Evolutionary conservation across 2,797 vertebrate species (phyloP).

Genomic region (Cygnus olor): DNA sequence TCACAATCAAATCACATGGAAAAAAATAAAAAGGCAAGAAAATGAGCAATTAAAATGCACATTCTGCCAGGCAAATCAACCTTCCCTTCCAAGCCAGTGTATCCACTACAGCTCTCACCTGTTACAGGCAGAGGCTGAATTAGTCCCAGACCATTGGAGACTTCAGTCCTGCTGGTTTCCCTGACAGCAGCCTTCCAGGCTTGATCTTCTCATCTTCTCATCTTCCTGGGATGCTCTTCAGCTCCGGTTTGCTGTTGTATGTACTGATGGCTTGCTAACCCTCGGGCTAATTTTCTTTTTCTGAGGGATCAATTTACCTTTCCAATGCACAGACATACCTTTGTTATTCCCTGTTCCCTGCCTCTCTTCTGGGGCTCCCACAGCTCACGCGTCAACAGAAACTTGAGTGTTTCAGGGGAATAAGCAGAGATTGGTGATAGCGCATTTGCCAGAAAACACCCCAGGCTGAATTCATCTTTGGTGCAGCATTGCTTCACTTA

Average conservation of each 20-base stretch:
- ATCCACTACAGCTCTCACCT: not conserved
- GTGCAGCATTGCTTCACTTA: not conserved
- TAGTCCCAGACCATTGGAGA: not conserved
- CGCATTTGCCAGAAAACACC: not conserved
- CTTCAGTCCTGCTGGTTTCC: not conserved
- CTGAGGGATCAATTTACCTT: not conserved
- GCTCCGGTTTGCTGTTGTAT: not conserved
- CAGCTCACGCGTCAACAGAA: not conserved
- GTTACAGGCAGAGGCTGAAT: not conserved
- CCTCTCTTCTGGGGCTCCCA: not conserved
- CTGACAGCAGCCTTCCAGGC: not conserved
- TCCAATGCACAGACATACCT: not conserved
- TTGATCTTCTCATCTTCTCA: not conserved
- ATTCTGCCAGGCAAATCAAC: conserved; percentile 37
- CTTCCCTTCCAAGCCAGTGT: not conserved
- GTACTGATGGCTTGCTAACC: not conserved
- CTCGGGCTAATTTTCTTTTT: not conserved
- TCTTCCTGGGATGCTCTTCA: not conserved
- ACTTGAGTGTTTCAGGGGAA: not conserved
- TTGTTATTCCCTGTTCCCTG: not conserved
- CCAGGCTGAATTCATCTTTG: not conserved
- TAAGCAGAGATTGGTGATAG: not conserved
- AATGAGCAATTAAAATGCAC: conserved; percentile 72
- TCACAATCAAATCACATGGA: conserved; percentile 62
- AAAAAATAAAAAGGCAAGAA: conserved; percentile 18